Evolutionary conservation across 2,888 invertebrate species (phyloP).

Genomic region (Colostygia pectinataria): DNA sequence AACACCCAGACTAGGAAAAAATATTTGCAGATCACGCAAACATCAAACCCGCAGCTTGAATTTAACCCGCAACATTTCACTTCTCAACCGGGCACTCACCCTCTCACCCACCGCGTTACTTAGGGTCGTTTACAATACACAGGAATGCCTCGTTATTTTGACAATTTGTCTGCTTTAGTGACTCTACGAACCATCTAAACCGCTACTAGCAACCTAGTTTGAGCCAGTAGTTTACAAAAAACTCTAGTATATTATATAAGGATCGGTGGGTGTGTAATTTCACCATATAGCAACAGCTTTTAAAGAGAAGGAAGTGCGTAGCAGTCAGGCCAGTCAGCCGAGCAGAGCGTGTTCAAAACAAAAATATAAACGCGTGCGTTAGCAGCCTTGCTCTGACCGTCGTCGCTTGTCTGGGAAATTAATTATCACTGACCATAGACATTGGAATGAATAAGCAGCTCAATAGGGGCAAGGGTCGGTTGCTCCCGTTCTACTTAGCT

Average conservation of each 20-base stretch:
- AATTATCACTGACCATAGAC: slow-evolving; percentile 32
- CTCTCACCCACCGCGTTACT: too few species aligned
- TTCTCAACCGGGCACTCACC: too few species aligned
- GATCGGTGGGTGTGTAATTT: slow-evolving; percentile 22
- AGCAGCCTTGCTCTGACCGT: slow-evolving; percentile 29
- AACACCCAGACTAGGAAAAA: too few species aligned
- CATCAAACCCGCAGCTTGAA: too few species aligned
- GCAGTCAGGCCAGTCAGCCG: slow-evolving; percentile 44
- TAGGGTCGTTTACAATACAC: too few species aligned
- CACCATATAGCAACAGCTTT: slow-evolving; percentile 26
- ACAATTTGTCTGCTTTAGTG: too few species aligned
- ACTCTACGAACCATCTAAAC: too few species aligned
- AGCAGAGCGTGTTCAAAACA: slow-evolving; percentile 59
- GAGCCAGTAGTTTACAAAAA: slow-evolving; percentile 1
- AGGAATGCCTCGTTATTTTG: too few species aligned
- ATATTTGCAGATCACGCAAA: too few species aligned
- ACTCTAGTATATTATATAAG: background rate
- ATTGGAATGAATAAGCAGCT: slow-evolving; percentile 12
- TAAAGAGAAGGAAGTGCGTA: slow-evolving; percentile 55
- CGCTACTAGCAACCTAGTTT: background rate
- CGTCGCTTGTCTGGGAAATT: slow-evolving; percentile 19
- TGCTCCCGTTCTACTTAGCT: background rate
- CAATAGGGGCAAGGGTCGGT: background rate
- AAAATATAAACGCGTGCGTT: slow-evolving; percentile 55
- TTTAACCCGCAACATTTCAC: too few species aligned